Conservation (phyloP, 2,797 vertebrate species). For the Pygocentrus nattereri region DNA sequence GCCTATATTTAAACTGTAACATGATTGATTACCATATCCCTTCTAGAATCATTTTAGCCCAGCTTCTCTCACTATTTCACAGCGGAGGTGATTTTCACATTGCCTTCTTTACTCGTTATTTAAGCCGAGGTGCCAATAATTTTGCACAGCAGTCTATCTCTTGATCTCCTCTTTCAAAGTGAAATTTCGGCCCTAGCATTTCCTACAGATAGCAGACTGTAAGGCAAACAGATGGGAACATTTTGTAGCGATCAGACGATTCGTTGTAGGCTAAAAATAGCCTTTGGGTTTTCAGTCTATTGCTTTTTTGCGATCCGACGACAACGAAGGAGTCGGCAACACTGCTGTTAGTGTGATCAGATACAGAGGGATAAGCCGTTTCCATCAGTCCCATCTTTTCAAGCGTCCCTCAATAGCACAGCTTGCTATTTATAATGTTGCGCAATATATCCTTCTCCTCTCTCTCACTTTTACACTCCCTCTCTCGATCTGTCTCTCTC, state of each 20-base stretch:
- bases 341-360: background rate
- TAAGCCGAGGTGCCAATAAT: background rate
- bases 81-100: too few species aligned
- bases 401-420: background rate
- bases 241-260: background rate
- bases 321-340: background rate
- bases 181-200: background rate
- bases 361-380: background rate
- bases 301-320: background rate
- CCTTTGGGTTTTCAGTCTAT: background rate
- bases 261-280: background rate
- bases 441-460: background rate
- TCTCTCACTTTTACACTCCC: background rate
- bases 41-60: too few species aligned
- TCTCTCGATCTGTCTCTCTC: background rate
- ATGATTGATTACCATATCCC: too few species aligned
- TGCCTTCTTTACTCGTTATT: background rate
- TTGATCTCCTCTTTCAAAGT: background rate
- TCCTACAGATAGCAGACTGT: background rate
- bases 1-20: too few species aligned
- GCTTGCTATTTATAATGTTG: background rate
- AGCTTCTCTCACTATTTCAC: too few species aligned
- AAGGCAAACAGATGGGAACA: background rate
- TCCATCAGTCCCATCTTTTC: background rate
- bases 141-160: background rate